Base-by-base conservation (phyloP, 2,797 vertebrate species). In the Borostomias antarcticus region DNA sequence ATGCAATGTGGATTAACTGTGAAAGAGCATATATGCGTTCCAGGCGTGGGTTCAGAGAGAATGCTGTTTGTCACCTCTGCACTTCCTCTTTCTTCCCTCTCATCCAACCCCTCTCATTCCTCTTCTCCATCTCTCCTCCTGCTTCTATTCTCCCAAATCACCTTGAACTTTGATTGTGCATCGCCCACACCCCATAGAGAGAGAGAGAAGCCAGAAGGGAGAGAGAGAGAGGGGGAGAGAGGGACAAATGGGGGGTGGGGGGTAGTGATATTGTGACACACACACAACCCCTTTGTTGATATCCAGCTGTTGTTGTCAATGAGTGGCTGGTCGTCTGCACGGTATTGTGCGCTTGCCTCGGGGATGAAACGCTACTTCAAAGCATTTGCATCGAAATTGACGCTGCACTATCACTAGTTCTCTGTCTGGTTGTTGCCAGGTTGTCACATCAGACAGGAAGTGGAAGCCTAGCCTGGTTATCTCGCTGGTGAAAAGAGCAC, bases 251-350 rank as follows among this genome's bases (percentile, higher is more conserved):
- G 10, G 15, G 8, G 8, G 8, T 75, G 58, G 72, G 75, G 72
- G 70, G 58, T 73, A 73, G 78, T 51, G 63, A 77, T 76, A 82
- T 82, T 77, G 61, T 63, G 65, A 54, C 74, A 83, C 76, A 75
- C 15, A 43, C 15, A 43, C n/a, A n/a, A n/a, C n/a, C n/a, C n/a
- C 9, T 52, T 70, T 70, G 69, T 81, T 80, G 76, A 81, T 84
- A 70, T 72, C 66, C 50, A 19, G 56, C 71, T 35, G 72, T 58
- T 54, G 67, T 74, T n/a, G 74, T 76, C 62, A 70, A 53, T 79
- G 71, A 61, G 62, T 78, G 69, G 51, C 17, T 47, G 54, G 61
- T 69, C 60, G 29, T 58, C 17, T 58, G 76, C 57, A 23, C 51
- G 26, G 71, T 54, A 28, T 67, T 25, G 74, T 77, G 66, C 71